Percentiles rank a stretch among this genome's conserved stretches.
Conservation (phyloP, 2,797 vertebrate genomes). For the Eulemur mongoz region DNA sequence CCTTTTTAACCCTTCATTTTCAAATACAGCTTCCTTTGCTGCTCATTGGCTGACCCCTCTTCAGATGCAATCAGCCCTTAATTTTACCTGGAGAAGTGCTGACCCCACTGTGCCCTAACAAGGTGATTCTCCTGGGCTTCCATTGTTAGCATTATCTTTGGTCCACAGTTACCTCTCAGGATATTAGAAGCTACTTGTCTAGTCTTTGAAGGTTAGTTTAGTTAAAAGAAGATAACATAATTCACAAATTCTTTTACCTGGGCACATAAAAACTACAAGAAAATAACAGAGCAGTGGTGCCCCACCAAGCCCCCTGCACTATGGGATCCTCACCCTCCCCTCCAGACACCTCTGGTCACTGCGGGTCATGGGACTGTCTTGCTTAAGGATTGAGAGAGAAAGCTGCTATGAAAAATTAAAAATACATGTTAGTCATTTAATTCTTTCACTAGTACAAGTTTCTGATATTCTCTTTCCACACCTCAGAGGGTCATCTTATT, state of each 20-base stretch:
- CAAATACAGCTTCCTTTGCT: neutral
- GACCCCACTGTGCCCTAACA: neutral
- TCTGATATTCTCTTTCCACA: neutral
- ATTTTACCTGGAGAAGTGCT: neutral
- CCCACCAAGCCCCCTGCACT: neutral
- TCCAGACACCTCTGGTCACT: neutral
- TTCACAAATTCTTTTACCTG: neutral
- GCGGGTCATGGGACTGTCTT: neutral
- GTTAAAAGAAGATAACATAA: conserved; percentile 9
- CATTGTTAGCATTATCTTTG: neutral
- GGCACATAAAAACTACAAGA: neutral
- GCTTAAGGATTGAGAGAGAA: neutral
- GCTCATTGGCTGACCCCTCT: neutral
- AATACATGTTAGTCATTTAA: neutral
- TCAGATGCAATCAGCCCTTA: neutral
- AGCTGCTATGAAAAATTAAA: neutral
- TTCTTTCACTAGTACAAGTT: neutral
- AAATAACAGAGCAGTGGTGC: neutral
- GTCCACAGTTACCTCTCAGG: neutral
- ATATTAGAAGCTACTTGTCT: neutral
- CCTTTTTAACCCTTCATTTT: neutral
- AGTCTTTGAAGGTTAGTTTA: neutral
- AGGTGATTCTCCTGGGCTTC: neutral
- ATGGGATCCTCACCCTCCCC: neutral
- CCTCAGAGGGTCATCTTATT: neutral